phyloP scores from a whole-genome alignment of 1,140 invertebrate genomes.

The Bombus haemorrhoidalis region DNA sequence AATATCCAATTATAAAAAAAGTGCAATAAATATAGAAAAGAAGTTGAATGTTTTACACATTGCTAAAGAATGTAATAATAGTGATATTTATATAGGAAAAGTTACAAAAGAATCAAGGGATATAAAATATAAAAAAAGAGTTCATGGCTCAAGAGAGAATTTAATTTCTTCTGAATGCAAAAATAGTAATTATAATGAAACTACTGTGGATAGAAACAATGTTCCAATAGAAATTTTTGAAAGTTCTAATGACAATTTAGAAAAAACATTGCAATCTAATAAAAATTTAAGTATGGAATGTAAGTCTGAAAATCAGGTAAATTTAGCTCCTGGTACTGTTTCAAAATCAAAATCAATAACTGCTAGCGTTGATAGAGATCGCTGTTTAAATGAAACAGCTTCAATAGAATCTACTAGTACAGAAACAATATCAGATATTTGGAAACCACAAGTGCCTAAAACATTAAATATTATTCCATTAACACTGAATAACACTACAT shows the following conservation, averaged over 20 bases:
- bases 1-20: constrained; percentile 85
- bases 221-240: constrained; percentile 1
- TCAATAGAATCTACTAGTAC: constrained; percentile 60
- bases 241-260: not conserved
- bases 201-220: not conserved
- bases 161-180: not conserved
- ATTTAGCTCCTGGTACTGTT: constrained; percentile 38
- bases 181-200: constrained; percentile 8
- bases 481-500: constrained; percentile 63
- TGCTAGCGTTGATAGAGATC: constrained; percentile 69
- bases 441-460: constrained; percentile 79
- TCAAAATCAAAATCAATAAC: constrained; percentile 67
- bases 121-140: not conserved
- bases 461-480: constrained; percentile 78
- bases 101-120: not conserved
- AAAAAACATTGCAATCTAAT: not conserved
- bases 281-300: constrained; percentile 57
- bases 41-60: constrained; percentile 70
- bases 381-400: constrained; percentile 58
- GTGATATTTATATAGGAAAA: constrained; percentile 1
- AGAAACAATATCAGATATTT: constrained; percentile 70
- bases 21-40: constrained; percentile 85
- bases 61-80: constrained; percentile 21
- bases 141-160: constrained; percentile 9
- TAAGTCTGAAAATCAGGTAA: constrained; percentile 53